A percentile compares a stretch with the other conserved stretches of the same genome.
These are phyloP conservation scores for Cerastis leucographa DNA, from an alignment of 2,888 invertebrate genomes.

Conservation along the genomic window DNA sequence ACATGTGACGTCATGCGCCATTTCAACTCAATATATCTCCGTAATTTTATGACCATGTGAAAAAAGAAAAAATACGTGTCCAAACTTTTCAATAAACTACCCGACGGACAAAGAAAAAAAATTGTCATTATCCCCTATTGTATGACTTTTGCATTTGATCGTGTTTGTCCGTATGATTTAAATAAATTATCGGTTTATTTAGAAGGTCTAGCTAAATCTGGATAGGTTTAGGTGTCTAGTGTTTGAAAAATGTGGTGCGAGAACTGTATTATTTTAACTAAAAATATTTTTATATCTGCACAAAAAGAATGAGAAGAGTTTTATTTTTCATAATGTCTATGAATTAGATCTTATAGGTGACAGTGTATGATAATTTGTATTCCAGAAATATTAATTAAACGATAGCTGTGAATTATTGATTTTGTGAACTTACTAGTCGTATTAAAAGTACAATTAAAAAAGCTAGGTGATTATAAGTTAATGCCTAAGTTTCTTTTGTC, in stretches of 20 bases:
- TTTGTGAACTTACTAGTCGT: background rate
- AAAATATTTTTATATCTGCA: no score
- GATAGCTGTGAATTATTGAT: background rate
- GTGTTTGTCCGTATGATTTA: background rate
- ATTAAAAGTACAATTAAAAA: background rate
- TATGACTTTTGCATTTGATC: constrained; percentile 21
- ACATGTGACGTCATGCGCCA: no score
- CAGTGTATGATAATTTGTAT: background rate
- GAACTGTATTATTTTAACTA: background rate
- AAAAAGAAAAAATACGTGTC: no score
- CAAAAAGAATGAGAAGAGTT: background rate
- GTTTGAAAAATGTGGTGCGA: background rate
- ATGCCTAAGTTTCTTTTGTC: background rate
- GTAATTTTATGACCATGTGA: no score
- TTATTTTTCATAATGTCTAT: background rate
- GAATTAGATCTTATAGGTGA: background rate
- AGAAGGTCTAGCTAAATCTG: background rate
- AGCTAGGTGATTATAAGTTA: background rate
- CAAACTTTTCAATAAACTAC: no score
- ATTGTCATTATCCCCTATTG: no score
- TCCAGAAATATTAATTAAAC: background rate
- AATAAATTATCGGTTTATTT: constrained; percentile 16
- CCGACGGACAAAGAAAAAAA: no score
- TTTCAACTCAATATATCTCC: no score
- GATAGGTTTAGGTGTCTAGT: constrained; percentile 55